Base-by-base conservation (phyloP, 2,113 vertebrate species). In the Mystacornis crossleyi region DNA sequence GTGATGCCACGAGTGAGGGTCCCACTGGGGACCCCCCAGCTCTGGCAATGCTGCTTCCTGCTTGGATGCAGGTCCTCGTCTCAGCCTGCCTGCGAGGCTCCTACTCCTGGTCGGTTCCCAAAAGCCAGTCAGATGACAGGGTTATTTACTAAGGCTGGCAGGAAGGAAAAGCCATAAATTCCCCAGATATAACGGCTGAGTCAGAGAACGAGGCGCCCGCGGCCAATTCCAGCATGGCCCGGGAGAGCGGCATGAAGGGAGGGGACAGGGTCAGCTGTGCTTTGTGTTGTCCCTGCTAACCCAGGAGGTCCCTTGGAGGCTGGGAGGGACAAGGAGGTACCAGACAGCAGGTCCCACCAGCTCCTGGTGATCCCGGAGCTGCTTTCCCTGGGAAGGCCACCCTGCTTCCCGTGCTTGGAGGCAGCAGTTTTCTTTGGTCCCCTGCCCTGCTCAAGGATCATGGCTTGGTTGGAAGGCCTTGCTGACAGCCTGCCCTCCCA, bases 91-190 rank as follows among this genome's bases (percentile, higher is more conserved):
- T 13, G 51, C 3, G 1, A 77, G 62, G 70, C 95, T 94, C 43
- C 81, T 23, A 45, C 71, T 94, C 42, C 81, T 93, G 79, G 75
- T 87, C 17, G 0, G 64, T 19, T 96, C 95, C 88, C 96, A 94
- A 95, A 84, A 31, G 10, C 65, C 83, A 75, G 95, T 91, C 91
- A 92, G 93, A 81, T 77, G 86, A 89, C 77, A 55, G 86, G n/a
- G 86, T 90, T 86, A 96, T 95, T 95, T 96, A 90, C 90, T 62
- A 17, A 71, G 40, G 79, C 72, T 97, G 96, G 92, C 95, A 97
- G 96, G 95, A 96, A 95, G 92, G 93, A 95, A 96, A 96, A 96
- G 92, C 94, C 90, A 86, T 78, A 92, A 97, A 97, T 95, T 94
- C 95, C 92, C 95, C 80, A 94, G 88, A 90, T 97, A 88, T 34